Percentiles rank a stretch among this genome's conserved stretches.
Evolutionary conservation across 1,140 invertebrate species (phyloP).

Genomic region (Lamellibrachia luymesi): DNA sequence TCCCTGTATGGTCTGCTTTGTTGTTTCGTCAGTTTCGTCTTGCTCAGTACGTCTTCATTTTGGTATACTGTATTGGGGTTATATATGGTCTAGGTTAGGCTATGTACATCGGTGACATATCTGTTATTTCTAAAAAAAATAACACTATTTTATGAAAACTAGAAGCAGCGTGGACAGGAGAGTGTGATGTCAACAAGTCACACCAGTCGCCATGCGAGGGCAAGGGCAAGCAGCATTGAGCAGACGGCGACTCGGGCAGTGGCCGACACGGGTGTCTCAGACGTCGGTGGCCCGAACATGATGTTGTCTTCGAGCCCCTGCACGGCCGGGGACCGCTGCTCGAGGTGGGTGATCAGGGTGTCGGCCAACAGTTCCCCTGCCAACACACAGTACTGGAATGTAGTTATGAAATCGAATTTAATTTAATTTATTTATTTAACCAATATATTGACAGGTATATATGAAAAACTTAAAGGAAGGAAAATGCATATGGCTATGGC

Average conservation of each 20-base stretch:
- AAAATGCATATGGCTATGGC: too few relatives aligned
- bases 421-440: too few relatives aligned
- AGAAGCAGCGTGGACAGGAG: not conserved
- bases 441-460: too few relatives aligned
- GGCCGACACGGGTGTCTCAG: not conserved
- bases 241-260: not conserved
- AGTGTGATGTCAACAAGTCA: not conserved
- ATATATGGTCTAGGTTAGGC: too few relatives aligned
- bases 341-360: not conserved
- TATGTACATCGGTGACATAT: too few relatives aligned
- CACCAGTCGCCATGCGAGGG: not conserved
- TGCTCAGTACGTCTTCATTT: too few relatives aligned
- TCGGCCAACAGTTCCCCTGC: not conserved
- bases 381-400: not conserved
- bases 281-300: not conserved
- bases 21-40: too few relatives aligned
- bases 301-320: not conserved
- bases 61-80: too few relatives aligned
- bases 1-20: too few relatives aligned
- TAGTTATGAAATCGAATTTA: not conserved
- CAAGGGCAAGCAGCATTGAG: not conserved
- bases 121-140: too few relatives aligned
- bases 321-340: not conserved
- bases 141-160: too few relatives aligned
- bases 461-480: too few relatives aligned